Percentiles rank a stretch among this genome's conserved stretches.
These are phyloP conservation scores for Sycophila texana DNA, from an alignment of 2,888 invertebrate genomes.

Conservation along the genomic window DNA sequence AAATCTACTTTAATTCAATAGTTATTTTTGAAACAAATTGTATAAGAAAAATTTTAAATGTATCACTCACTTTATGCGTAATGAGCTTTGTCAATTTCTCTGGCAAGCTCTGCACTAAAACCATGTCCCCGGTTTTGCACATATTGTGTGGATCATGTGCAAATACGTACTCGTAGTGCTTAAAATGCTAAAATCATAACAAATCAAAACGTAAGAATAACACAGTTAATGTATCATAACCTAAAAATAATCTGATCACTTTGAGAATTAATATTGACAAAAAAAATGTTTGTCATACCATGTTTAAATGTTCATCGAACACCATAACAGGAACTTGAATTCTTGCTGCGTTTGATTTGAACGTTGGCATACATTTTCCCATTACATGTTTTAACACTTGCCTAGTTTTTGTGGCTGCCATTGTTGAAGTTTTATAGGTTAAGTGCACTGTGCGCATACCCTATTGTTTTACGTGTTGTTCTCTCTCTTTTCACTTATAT, in stretches of 20 bases:
- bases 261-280: conserved; percentile 28
- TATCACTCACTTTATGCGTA: conserved; percentile 81
- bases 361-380: conserved; percentile 87
- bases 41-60: background rate
- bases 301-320: conserved; percentile 85
- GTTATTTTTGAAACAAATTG: background rate
- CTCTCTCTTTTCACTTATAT: no score
- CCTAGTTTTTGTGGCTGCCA: background rate
- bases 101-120: conserved; percentile 85
- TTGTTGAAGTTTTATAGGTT: conserved; percentile 27
- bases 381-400: conserved; percentile 75
- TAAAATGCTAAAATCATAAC: conserved; percentile 75
- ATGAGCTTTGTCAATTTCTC: conserved; percentile 85
- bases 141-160: conserved; percentile 87
- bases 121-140: conserved; percentile 90
- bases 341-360: conserved; percentile 87
- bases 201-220: background rate
- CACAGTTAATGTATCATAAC: conserved; percentile 58
- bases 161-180: conserved; percentile 83
- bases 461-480: no score
- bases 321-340: conserved; percentile 86
- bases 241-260: conserved; percentile 48
- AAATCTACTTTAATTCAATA: no score
- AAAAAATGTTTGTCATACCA: conserved; percentile 79
- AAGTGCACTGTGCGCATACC: background rate